Conservation (phyloP, 2,888 invertebrate genomes). For the Harpalus rufipes region DNA sequence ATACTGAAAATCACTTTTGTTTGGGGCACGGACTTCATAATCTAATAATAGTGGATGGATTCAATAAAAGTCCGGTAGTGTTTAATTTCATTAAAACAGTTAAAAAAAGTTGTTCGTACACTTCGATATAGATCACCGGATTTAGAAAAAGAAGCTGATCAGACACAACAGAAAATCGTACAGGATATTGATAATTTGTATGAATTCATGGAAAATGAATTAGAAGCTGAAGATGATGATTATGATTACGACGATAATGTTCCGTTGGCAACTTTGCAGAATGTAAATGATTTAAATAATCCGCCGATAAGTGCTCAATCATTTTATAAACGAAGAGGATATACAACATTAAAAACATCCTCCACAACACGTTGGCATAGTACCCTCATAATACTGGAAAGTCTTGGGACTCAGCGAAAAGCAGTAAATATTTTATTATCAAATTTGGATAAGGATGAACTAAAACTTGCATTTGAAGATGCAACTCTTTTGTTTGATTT, state of each 20-base stretch:
- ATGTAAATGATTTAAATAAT: background rate
- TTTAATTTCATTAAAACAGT: background rate
- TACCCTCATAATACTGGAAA: background rate
- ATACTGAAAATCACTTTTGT: slow-evolving; percentile 9
- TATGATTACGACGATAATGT: background rate
- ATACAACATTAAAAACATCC: slow-evolving; percentile 1
- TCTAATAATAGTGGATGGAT: slow-evolving; percentile 10
- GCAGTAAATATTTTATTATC: too few relatives aligned
- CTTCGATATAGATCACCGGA: slow-evolving; percentile 5
- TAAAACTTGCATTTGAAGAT: too few relatives aligned
- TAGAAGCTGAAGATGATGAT: background rate
- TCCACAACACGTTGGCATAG: background rate
- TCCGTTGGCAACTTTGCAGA: background rate
- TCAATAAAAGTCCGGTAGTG: background rate
- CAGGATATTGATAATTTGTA: background rate
- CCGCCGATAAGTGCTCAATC: background rate
- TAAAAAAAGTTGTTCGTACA: slow-evolving; percentile 5
- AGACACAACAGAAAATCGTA: slow-evolving; percentile 8
- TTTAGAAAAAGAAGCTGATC: slow-evolving; percentile 29
- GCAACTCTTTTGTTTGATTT: too few relatives aligned
- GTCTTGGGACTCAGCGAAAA: background rate
- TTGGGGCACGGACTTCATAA: slow-evolving; percentile 6
- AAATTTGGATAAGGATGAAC: too few relatives aligned
- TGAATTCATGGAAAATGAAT: slow-evolving; percentile 12
- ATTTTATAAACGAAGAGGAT: background rate